Base-by-base conservation (phyloP, 2,888 invertebrate species). In the Sinelater perroti region DNA sequence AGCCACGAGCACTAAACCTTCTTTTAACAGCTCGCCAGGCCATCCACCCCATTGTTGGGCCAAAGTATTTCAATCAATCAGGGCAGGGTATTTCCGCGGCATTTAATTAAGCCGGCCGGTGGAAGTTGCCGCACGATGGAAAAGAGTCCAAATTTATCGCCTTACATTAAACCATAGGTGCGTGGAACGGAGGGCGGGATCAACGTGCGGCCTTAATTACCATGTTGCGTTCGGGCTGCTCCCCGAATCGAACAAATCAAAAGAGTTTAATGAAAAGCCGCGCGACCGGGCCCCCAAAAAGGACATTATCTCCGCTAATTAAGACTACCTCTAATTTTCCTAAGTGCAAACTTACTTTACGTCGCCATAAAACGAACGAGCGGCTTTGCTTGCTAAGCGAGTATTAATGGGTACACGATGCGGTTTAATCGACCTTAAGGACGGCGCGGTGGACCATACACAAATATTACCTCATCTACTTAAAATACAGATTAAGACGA, bases 1-100 rank as follows among this genome's bases (percentile, higher is more conserved):
- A n/a, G n/a, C n/a, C n/a, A n/a, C n/a, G n/a, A n/a, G n/a, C n/a
- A n/a, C n/a, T n/a, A n/a, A n/a, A n/a, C n/a, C n/a, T n/a, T n/a
- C n/a, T n/a, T n/a, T n/a, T n/a, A n/a, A n/a, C n/a, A n/a, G n/a
- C n/a, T n/a, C n/a, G n/a, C n/a, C n/a, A n/a, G n/a, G n/a, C n/a
- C n/a, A n/a, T n/a, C n/a, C n/a, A n/a, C n/a, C n/a, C n/a, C n/a
- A n/a, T n/a, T n/a, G n/a, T n/a, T n/a, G n/a, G n/a, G n/a, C n/a
- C n/a, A n/a, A n/a, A n/a, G 8, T 40, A 40, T 40, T 40, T 40
- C 11, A 40, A 40, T 40, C 21, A 40, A 40, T 40, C 40, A 24
- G 13, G 13, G 5, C 6, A 14, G 24, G 14, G 40, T 24, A 24
- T 20, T 40, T 40, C 24, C 40, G 13, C 24, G 24, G 14, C 40